Base-by-base conservation (phyloP, 2,888 invertebrate genomes). In the Phengaris arion region DNA sequence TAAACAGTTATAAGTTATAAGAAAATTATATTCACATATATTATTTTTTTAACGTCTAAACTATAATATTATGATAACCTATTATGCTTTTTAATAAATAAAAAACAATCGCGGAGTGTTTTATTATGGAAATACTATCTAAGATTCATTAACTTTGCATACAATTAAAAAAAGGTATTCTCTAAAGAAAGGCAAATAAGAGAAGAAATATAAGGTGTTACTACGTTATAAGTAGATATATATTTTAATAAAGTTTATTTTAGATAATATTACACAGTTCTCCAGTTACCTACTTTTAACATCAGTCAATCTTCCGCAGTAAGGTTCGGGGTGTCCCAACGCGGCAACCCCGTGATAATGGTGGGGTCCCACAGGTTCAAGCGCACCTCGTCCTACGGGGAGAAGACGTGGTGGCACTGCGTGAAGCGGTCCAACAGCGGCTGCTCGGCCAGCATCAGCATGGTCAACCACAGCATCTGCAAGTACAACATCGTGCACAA, bases 331-430 rank as follows among this genome's bases (percentile, higher is more conserved):
- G 76, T 81, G 70, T 85, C 85, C 0, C 82, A 82, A 59, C 80
- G 81, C 72, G 85, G 85, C 7, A 85, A 84, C 45, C 81, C 81
- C 0, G 81, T 85, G 55, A 80, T 84, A 15, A 80, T 82, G 77
- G 77, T 83, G 59, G 82, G 80, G 35, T 77, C 78, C 0, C 81
- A 81, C 73, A 82, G 84, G 79, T 86, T 82, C 75, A 81, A 81
- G 35, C 81, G 83, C 72, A 81, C 80, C 1, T 81, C 82, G 6
- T 79, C 77, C 5, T 79, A 81, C 22, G 83, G 82, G 0, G 46
- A 75, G 45, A 85, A 83, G 10, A 81, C 81, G 15, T 81, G 84
- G 82, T 86, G 86, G 86, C 81, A 83, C 9, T 86, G 86, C 75
- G 81, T 83, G 72, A 85, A 84, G 77, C 79, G 83, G 5, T 80